Base-by-base conservation (phyloP, 2,888 invertebrate species). In the Alloplasta piceator region DNA sequence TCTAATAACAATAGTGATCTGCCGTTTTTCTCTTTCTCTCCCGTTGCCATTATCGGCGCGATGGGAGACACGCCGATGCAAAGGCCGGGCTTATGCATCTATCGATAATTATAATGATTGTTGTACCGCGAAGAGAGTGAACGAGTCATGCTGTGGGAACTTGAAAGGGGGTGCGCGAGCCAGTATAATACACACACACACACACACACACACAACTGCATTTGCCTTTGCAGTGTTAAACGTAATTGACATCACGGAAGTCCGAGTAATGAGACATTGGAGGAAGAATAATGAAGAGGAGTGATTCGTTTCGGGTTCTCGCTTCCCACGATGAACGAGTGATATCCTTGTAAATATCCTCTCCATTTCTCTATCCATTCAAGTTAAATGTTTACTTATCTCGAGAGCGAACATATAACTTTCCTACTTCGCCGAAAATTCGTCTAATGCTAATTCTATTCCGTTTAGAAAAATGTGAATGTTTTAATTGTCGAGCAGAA, bases 171-270 rank as follows among this genome's bases (percentile, higher is more conserved):
- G 76, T 72, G 78, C 78, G 78, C 55, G 70, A 52, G 36, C 68
- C 60, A 55, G 12, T 46, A 56, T 50, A 36, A 63, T 43, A 58
- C 7, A 43, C 58, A 56, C 55, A 43, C 66, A 50, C 66, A 50
- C 38, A 9, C 55, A 36, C 48, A 46, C 39, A 67, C 70, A 64
- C 6, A 10, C 48, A 14, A 38, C 43, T 46, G 50, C 55, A 55
- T 46, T 78, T 50, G 71, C 70, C 61, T 52, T 79, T 74, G 76
- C 77, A 79, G 82, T 82, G 82, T 82, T 83, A 80, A 85, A 82
- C 81, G 83, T 85, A 85, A 85, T 85, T 85, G 85, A 85, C 83
- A 85, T 83, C 80, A 58, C 85, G 85, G 85, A 85, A 85, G 85
- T 85, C 80, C 82, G 81, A 77, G 80, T 84, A 83, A 83, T 80